These are phyloP conservation scores for Electrophaes corylata DNA, from an alignment of 2,888 invertebrate genomes.

Conservation along the genomic window DNA sequence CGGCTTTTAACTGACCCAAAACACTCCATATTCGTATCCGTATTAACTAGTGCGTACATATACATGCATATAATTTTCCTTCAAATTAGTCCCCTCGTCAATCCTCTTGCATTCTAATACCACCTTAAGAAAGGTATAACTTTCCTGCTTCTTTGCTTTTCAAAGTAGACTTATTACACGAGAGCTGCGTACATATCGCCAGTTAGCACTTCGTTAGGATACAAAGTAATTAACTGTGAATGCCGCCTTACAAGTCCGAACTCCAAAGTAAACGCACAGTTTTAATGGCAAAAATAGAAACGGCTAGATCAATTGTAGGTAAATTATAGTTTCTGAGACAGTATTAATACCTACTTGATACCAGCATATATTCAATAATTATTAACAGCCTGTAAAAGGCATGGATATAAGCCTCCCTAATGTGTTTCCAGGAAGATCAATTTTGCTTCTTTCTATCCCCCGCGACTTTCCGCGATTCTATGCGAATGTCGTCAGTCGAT, in stretches of 20 bases:
- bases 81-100: not conserved
- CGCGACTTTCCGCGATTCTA: too few relatives aligned
- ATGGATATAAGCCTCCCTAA: too few relatives aligned
- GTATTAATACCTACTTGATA: too few relatives aligned
- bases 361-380: too few relatives aligned
- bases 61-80: not conserved
- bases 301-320: not conserved
- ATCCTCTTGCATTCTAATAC: not conserved
- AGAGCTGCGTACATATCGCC: slow-evolving; percentile 59
- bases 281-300: slow-evolving; percentile 16
- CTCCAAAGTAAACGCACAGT: slow-evolving; percentile 34
- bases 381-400: too few relatives aligned
- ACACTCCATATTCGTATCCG: too few relatives aligned
- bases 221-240: slow-evolving; percentile 73
- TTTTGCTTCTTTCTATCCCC: too few relatives aligned
- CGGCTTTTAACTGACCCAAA: too few relatives aligned
- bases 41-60: too few relatives aligned
- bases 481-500: too few relatives aligned
- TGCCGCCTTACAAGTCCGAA: slow-evolving; percentile 57
- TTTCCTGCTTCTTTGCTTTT: slow-evolving; percentile 18
- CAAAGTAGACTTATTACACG: slow-evolving; percentile 51
- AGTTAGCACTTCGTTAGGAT: slow-evolving; percentile 71
- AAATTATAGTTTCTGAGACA: not conserved
- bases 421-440: too few relatives aligned
- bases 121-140: not conserved